These are phyloP conservation scores for Dorcus hopei DNA, from an alignment of 2,888 invertebrate genomes.

Conservation along the genomic window DNA sequence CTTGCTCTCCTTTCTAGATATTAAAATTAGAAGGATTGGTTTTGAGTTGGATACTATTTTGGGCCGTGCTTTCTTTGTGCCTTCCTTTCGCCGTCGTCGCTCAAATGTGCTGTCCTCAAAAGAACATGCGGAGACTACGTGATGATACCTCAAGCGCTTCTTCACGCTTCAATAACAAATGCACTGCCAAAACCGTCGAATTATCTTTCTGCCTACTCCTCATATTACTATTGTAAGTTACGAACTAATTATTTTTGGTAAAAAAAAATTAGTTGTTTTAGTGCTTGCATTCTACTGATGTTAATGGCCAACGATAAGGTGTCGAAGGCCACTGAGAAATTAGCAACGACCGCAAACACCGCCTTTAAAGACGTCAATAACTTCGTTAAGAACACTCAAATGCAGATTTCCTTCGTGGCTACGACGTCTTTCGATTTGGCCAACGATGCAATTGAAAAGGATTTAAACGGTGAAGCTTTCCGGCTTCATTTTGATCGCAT, in stretches of 20 bases:
- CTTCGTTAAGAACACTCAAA: constrained; percentile 62
- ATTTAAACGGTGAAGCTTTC: constrained; percentile 58
- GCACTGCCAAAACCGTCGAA: constrained; percentile 22
- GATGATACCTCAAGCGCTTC: constrained; percentile 34
- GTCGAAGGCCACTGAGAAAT: constrained; percentile 54
- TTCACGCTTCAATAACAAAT: constrained; percentile 22
- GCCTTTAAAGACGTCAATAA: constrained; percentile 60
- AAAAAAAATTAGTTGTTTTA: constrained; percentile 36
- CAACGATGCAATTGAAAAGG: constrained; percentile 58
- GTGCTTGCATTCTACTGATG: constrained; percentile 58
- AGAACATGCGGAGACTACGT: constrained; percentile 31
- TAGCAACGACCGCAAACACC: constrained; percentile 55
- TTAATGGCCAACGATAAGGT: constrained; percentile 63
- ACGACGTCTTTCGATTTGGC: constrained; percentile 58
- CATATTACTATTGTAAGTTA: constrained; percentile 35
- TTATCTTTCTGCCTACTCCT: constrained; percentile 31
- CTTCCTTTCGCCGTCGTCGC: constrained; percentile 29
- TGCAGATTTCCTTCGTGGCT: constrained; percentile 55
- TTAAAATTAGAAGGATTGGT: constrained; percentile 38
- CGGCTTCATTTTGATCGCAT: constrained; percentile 16
- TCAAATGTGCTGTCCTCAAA: constrained; percentile 33
- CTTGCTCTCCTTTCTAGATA: constrained; percentile 27
- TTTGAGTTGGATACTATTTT: constrained; percentile 38
- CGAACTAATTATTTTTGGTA: no score
- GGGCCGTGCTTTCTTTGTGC: constrained; percentile 35